These are phyloP conservation scores for Acanthosepion pharaonis DNA, from an alignment of 2,888 invertebrate genomes.

Conservation along the genomic window DNA sequence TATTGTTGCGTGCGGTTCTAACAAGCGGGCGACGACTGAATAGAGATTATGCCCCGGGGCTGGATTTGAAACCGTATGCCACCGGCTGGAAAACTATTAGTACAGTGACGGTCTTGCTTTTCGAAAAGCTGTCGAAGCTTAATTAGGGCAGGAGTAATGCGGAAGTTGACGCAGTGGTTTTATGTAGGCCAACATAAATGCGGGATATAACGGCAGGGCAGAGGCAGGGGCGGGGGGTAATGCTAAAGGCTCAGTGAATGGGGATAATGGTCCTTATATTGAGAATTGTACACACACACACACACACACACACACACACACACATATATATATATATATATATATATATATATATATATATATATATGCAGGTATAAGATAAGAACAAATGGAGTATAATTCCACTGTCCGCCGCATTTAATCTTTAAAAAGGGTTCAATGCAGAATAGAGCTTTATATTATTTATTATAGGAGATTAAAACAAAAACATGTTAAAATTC, in stretches of 20 bases:
- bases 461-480: too few species aligned
- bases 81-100: not conserved
- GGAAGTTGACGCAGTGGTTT: not conserved
- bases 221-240: not conserved
- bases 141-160: not conserved
- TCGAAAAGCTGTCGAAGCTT: not conserved
- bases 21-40: not conserved
- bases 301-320: too few species aligned
- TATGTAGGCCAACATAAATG: not conserved
- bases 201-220: not conserved
- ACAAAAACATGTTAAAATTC: too few species aligned
- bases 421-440: too few species aligned
- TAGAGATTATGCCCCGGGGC: not conserved
- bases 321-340: too few species aligned
- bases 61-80: not conserved
- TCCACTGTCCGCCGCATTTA: too few species aligned
- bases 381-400: too few species aligned
- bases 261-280: not conserved
- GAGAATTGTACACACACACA: too few species aligned
- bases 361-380: too few species aligned
- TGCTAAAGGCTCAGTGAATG: not conserved
- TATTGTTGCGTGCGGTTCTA: slow-evolving; percentile 12
- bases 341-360: too few species aligned
- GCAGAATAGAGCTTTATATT: too few species aligned
- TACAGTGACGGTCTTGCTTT: not conserved